Conservation (phyloP, 2,888 invertebrate species). For the Melanchra persicariae region DNA sequence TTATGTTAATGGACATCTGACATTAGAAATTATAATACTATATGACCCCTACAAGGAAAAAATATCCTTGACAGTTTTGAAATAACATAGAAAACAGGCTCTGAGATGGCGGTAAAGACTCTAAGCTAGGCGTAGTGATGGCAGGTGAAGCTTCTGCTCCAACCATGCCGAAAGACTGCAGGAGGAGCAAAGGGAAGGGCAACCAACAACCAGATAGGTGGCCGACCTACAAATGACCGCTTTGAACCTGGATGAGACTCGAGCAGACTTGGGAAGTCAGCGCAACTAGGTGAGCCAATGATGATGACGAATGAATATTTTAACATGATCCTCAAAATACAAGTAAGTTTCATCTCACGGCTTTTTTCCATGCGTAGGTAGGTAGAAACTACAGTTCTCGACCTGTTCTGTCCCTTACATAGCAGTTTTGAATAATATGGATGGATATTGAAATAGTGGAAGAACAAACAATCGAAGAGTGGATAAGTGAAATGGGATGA, state of each 20-base stretch:
- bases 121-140: not conserved
- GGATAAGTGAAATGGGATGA: not conserved
- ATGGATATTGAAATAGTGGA: not conserved
- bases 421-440: not conserved
- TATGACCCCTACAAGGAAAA: conserved; percentile 56
- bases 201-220: not conserved
- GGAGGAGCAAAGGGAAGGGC: not conserved
- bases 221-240: not conserved
- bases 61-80: conserved; percentile 61
- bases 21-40: conserved; percentile 73
- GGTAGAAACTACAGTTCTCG: not conserved
- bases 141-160: not conserved
- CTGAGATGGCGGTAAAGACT: not conserved
- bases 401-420: not conserved
- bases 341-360: too few relatives aligned
- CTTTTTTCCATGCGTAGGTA: too few relatives aligned
- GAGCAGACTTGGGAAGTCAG: not conserved
- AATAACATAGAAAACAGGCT: too few relatives aligned
- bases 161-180: not conserved
- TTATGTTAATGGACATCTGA: conserved; percentile 69
- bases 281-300: not conserved
- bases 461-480: not conserved
- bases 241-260: not conserved
- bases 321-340: not conserved
- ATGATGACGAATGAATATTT: not conserved